Evolutionary conservation across 2,113 vertebrate genomes (phyloP), one percentile per base, ranked within the genome.

Genomic region (Cercocebus atys): DNA sequence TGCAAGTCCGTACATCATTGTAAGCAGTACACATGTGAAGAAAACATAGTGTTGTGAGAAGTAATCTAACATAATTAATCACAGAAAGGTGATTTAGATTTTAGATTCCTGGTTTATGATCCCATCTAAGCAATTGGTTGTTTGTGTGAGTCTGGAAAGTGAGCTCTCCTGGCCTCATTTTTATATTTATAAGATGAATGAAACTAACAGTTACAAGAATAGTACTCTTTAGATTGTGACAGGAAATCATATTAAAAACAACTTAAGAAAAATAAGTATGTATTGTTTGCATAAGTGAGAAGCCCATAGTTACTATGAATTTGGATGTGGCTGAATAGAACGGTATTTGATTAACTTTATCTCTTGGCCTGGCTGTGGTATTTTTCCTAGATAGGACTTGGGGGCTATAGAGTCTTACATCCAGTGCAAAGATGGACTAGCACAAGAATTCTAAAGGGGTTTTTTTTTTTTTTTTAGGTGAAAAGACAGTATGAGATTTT

Each of bases 391-490:
- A 16, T 57, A 73, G 61, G 1, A 0, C 43, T 50, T 76, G 40
- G 27, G 3, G 92, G 68, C 93, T 83, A 43, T 40, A 27, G 23
- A 92, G 5, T 16, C 10, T 68, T 75, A 47, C 23, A 76, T 25
- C 72, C 84, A 22, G 13, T 57, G 30, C 66, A 95, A 96, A 75
- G 30, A 78, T 22, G n/a, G 89, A 23, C 22, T 66, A 82, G 95
- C 85, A 3, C 3, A 96, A 32, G 27, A 40, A 45, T 95, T 94
- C 93, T 81, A 76, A 55, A 50, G 76, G 45, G 32, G 1, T n/a
- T 87, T 43, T 38, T 12, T 88, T 20, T 12, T 43, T 38, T 27
- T 91, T 96, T 93, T 98, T 93, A 88, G 97, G 94, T 59, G 30
- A 59, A 96, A 90, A 96, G 90, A 30, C 12, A 84, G 3, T 45